These are phyloP conservation scores for Clepsis dumicolana DNA, from an alignment of 2,888 invertebrate species.

Conservation along the genomic window DNA sequence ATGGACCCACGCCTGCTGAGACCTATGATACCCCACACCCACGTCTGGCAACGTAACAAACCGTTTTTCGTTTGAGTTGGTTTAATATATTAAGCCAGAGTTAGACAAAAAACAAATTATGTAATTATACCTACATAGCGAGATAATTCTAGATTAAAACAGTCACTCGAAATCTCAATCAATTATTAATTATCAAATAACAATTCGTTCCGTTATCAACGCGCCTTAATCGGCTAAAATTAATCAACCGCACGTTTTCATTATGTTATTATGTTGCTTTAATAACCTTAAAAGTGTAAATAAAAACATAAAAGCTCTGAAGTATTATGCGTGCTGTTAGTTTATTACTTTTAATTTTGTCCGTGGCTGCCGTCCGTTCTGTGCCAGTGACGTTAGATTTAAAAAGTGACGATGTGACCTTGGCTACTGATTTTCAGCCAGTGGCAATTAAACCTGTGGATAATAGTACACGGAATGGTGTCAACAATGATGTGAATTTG, in stretches of 20 bases:
- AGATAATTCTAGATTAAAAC: slow-evolving; percentile 17
- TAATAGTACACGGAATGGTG: neutral
- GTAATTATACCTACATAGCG: slow-evolving; percentile 1
- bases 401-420: slow-evolving; percentile 18
- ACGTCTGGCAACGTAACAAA: too few species aligned
- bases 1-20: too few species aligned
- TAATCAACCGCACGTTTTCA: neutral
- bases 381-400: slow-evolving; percentile 20
- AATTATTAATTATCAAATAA: slow-evolving; percentile 40
- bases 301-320: slow-evolving; percentile 8
- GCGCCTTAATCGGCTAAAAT: slow-evolving; percentile 23
- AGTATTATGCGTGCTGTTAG: slow-evolving; percentile 20
- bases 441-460: slow-evolving; percentile 8
- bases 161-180: slow-evolving; percentile 23
- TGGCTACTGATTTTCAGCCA: slow-evolving; percentile 3
- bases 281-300: slow-evolving; percentile 19
- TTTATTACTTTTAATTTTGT: slow-evolving; percentile 39
- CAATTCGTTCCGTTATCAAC: slow-evolving; percentile 26
- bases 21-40: too few species aligned
- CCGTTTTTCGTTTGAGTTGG: too few species aligned
- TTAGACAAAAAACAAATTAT: neutral
- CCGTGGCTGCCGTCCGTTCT: slow-evolving; percentile 16
- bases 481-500: neutral
- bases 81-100: too few species aligned
- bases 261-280: slow-evolving; percentile 13